phyloP scores from a whole-genome alignment of 2,797 vertebrate genomes.

The Pantherophis vulpinus region DNA sequence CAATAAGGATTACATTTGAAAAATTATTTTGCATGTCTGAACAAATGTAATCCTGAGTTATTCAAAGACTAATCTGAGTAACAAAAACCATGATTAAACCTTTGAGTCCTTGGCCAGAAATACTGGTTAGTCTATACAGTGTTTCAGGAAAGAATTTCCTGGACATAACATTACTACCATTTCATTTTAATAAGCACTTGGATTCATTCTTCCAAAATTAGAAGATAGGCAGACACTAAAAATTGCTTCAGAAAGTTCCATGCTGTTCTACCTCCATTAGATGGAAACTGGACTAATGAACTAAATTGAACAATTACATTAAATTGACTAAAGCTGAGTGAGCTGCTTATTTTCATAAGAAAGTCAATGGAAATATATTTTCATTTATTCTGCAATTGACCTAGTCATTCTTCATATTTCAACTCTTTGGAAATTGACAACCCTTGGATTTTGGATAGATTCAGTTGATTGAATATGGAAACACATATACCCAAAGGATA shows the following conservation, averaged over 20 bases:
- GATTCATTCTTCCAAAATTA: constrained; percentile 19
- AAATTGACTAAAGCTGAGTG: constrained; percentile 26
- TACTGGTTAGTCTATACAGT: not conserved
- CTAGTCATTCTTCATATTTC: constrained; percentile 26
- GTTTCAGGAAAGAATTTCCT: not conserved
- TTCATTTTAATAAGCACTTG: constrained; percentile 16
- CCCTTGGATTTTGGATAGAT: constrained; percentile 5
- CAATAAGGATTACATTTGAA: not conserved
- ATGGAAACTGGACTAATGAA: constrained; percentile 26
- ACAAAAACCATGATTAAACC: not conserved
- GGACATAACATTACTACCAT: constrained; percentile 3
- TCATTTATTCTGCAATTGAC: constrained; percentile 25
- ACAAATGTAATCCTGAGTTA: not conserved
- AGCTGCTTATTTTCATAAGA: constrained; percentile 16
- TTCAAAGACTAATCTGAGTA: not conserved
- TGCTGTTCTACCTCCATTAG: constrained; percentile 18
- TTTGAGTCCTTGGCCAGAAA: not conserved
- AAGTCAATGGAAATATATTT: constrained; percentile 12
- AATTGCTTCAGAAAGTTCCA: constrained; percentile 6
- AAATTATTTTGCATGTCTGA: not conserved
- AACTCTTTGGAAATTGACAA: constrained; percentile 2
- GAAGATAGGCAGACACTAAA: constrained; percentile 3
- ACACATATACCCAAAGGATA: not conserved
- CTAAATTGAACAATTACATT: constrained; percentile 30
- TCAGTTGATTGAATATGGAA: not conserved